Percentiles rank a stretch among this genome's conserved stretches.
These are phyloP conservation scores for Aleiodes testaceus DNA, from an alignment of 2,888 invertebrate genomes.

Conservation along the genomic window DNA sequence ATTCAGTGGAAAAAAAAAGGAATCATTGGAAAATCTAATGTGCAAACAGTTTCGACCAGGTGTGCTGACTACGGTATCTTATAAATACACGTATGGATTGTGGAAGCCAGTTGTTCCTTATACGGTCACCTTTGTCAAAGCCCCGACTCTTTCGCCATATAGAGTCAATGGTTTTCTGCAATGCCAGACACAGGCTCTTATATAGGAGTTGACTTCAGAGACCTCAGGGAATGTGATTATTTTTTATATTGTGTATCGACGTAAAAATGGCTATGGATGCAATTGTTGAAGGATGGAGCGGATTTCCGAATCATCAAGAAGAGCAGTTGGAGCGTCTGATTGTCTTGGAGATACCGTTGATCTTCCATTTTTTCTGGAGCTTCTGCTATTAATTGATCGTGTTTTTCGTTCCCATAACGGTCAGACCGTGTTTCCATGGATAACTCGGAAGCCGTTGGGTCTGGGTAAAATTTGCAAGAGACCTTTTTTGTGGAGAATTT, in stretches of 20 bases:
- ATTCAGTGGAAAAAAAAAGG: slow-evolving; percentile 27
- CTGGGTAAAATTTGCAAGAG: no score
- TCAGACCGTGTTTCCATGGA: no score
- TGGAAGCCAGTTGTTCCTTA: slow-evolving; percentile 69
- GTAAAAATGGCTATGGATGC: slow-evolving; percentile 32
- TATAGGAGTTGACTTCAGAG: slow-evolving; percentile 56
- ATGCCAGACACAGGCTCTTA: slow-evolving; percentile 68
- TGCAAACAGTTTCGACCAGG: slow-evolving; percentile 33
- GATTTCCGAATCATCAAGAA: slow-evolving; percentile 24
- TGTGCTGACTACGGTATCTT: slow-evolving; percentile 44
- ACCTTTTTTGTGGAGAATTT: no score
- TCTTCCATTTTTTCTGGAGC: background rate
- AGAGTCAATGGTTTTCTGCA: slow-evolving; percentile 70
- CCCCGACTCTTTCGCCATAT: slow-evolving; percentile 68
- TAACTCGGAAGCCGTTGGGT: no score
- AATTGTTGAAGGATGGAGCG: slow-evolving; percentile 20
- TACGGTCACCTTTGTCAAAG: slow-evolving; percentile 72
- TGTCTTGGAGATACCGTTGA: slow-evolving; percentile 22
- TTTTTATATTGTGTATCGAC: slow-evolving; percentile 23
- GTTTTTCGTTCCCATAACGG: background rate
- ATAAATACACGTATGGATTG: slow-evolving; percentile 63
- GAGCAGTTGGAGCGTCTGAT: slow-evolving; percentile 13
- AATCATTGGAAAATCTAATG: slow-evolving; percentile 31
- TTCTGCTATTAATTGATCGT: background rate
- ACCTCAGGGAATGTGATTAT: slow-evolving; percentile 33